These are phyloP conservation scores for Allacma fusca DNA, from an alignment of 2,888 invertebrate species.

Conservation along the genomic window DNA sequence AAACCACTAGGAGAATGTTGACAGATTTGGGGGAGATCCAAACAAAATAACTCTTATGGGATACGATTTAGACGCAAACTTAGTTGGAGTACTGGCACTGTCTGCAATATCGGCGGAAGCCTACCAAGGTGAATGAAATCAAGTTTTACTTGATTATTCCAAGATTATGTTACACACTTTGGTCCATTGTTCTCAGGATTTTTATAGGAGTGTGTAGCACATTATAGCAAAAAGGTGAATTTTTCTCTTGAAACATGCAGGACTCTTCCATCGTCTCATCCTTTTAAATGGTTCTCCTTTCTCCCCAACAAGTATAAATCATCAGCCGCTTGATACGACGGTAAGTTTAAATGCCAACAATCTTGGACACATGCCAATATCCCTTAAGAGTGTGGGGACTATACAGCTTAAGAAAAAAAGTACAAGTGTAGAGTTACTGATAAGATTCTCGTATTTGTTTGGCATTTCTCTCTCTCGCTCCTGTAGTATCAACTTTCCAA, in stretches of 20 bases:
- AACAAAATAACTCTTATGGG: constrained; percentile 56
- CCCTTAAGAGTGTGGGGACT: neutral
- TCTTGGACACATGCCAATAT: constrained; percentile 6
- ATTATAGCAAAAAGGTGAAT: neutral
- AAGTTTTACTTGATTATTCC: constrained; percentile 13
- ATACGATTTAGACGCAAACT: constrained; percentile 57
- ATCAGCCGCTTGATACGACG: constrained; percentile 58
- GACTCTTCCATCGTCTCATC: constrained; percentile 59
- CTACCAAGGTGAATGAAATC: constrained; percentile 54
- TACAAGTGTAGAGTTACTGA: constrained; percentile 22
- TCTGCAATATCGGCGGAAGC: constrained; percentile 58
- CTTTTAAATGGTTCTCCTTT: constrained; percentile 60
- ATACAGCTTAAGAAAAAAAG: constrained; percentile 1
- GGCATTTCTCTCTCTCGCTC: constrained; percentile 4
- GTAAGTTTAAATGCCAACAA: constrained; percentile 45
- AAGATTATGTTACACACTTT: constrained; percentile 24
- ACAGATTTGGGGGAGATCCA: constrained; percentile 59
- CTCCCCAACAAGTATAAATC: constrained; percentile 58
- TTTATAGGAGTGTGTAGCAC: neutral
- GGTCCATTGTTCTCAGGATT: constrained; percentile 22
- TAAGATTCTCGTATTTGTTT: constrained; percentile 33
- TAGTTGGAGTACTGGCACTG: constrained; percentile 57
- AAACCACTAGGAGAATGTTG: constrained; percentile 56
- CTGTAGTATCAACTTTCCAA: constrained; percentile 56
- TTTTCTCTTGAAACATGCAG: constrained; percentile 35